Base-by-base conservation (phyloP, 1,140 invertebrate genomes). In the Linepithema humile region DNA sequence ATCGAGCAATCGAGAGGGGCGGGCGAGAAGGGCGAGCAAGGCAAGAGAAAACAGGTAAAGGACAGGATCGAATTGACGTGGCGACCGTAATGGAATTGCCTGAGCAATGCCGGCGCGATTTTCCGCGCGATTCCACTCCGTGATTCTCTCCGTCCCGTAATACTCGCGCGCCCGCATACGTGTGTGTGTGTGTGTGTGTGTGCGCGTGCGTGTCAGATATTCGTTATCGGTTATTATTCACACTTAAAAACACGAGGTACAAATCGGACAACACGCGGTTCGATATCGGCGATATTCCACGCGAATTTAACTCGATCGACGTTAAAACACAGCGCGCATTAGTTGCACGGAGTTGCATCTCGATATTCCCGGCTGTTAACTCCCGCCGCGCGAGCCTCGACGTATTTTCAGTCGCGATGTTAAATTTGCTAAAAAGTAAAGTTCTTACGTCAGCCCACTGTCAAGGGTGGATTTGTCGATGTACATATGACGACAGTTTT, bases 81-180 rank as follows among this genome's bases (percentile, higher is more conserved):
- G 80, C 78, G 65, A 45, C 70, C 64, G 70, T 87, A 87, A 87
- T 87, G 80, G 80, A 83, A 87, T 86, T 87, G 85, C 78, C 64
- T 40, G 45, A 4, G 85, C 86, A 70, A 87, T 77, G 78, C 83
- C 85, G 65, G 53, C 57, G 43, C 80, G 85, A 87, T 87, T 87
- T 87, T 86, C 86, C 86, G 53, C 80, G 80, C 45, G 86, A 87
- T 77, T 86, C 85, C 85, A 69, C 85, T 86, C 55, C 23, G 70
- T 69, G 85, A 87, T 87, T 86, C 85, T 9, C 38, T 40, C 38
- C 38, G 35, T 29, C n/a, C 38, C 65, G 59, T 83, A 69, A 86
- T 85, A 82, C 50, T 32, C 32, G 7, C 59, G 2, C 17, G 26
- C 40, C 26, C 40, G 64, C 74, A n/a, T 5, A 29, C 35, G 15